Evolutionary conservation across 2,888 invertebrate species (phyloP).

Genomic region (Eudemis profundana): DNA sequence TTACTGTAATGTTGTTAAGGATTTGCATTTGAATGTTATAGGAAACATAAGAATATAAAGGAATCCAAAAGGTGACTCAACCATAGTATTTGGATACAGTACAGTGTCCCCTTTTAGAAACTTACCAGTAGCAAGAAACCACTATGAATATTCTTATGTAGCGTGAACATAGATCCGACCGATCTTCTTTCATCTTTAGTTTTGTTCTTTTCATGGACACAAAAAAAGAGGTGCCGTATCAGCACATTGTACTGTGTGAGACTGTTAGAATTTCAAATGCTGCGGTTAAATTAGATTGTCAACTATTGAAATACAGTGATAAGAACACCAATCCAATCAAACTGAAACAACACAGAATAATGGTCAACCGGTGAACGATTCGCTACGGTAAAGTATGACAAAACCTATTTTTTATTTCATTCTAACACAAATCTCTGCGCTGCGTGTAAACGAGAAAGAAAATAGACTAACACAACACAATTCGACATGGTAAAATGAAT

Average conservation of each 20-base stretch:
- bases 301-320: conserved; percentile 11
- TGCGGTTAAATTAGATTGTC: not conserved
- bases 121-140: conserved; percentile 92
- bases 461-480: not conserved
- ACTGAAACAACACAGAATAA: conserved; percentile 10
- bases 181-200: conserved; percentile 64
- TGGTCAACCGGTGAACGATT: conserved; percentile 8
- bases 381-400: not conserved
- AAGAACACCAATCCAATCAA: conserved; percentile 10
- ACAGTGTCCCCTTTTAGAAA: too few species aligned
- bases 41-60: too few species aligned
- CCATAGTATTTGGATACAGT: too few species aligned
- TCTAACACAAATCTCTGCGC: not conserved
- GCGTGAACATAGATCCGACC: conserved; percentile 80
- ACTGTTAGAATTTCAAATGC: not conserved
- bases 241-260: not conserved
- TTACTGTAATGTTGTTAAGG: too few species aligned
- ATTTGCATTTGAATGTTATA: too few species aligned
- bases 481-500: not conserved
- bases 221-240: not conserved
- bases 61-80: too few species aligned
- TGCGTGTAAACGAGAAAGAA: not conserved
- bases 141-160: conserved; percentile 91
- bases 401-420: not conserved
- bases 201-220: conserved; percentile 26